phyloP scores from a whole-genome alignment of 2,797 vertebrate species.

The Stomatorhinus walkeri region DNA sequence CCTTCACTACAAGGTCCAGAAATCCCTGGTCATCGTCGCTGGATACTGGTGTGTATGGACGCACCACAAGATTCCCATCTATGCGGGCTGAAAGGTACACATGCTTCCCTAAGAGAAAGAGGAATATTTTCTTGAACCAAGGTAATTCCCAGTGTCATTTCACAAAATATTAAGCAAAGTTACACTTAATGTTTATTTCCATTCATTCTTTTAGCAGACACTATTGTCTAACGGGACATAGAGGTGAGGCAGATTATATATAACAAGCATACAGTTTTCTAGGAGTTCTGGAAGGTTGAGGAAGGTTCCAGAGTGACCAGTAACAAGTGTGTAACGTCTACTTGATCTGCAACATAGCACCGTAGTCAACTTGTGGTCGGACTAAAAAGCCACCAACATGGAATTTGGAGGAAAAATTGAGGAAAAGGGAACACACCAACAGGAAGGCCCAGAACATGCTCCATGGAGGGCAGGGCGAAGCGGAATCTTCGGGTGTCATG shows the following conservation, averaged over 20 bases:
- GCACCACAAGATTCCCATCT: conserved; percentile 55
- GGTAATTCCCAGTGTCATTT: background rate
- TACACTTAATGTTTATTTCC: background rate
- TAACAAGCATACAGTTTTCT: background rate
- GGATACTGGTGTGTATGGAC: conserved; percentile 61
- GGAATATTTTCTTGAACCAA: background rate
- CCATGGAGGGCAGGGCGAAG: conserved; percentile 55
- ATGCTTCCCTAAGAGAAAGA: conserved; percentile 49
- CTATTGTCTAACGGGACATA: background rate
- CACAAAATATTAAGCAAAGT: background rate
- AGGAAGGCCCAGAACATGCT: conserved; percentile 58
- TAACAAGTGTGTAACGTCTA: background rate
- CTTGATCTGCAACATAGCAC: background rate
- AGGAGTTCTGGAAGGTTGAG: background rate
- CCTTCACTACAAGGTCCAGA: conserved; percentile 64
- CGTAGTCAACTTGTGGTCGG: background rate
- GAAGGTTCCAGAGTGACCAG: background rate
- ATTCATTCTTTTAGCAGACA: background rate
- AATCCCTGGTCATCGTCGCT: conserved; percentile 58
- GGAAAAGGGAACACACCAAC: conserved; percentile 47
- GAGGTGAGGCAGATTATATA: background rate
- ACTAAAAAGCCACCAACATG: background rate
- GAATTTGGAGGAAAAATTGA: background rate
- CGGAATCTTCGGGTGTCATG: conserved; percentile 61
- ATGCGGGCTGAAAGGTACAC: conserved; percentile 60